Percentiles rank a stretch among this genome's conserved stretches.
Evolutionary conservation across 2,888 invertebrate species (phyloP).

Genomic region (Dascillus cervinus): DNA sequence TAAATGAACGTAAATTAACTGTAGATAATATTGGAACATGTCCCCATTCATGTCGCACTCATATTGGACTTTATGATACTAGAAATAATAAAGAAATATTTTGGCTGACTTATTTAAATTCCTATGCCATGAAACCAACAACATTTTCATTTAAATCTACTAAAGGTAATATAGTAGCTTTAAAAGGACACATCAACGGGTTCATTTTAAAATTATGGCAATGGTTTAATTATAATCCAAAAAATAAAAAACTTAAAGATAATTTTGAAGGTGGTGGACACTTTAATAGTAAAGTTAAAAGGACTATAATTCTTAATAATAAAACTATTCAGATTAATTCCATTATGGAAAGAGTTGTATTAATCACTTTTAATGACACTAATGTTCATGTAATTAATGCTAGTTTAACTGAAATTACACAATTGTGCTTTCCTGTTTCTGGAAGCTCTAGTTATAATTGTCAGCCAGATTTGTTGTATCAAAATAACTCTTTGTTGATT

Average conservation of each 20-base stretch:
- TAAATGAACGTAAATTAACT: slow-evolving; percentile 57
- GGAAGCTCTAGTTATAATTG: slow-evolving; percentile 44
- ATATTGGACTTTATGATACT: slow-evolving; percentile 50
- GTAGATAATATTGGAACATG: slow-evolving; percentile 66
- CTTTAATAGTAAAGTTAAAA: slow-evolving; percentile 8
- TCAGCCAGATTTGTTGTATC: slow-evolving; percentile 67
- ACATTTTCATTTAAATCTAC: slow-evolving; percentile 53
- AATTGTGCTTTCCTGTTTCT: slow-evolving; percentile 54
- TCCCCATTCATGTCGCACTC: slow-evolving; percentile 60
- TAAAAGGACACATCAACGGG: slow-evolving; percentile 55
- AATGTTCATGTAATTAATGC: slow-evolving; percentile 69
- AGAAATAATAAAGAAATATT: slow-evolving; percentile 41
- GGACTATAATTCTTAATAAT: slow-evolving; percentile 9
- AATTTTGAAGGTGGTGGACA: slow-evolving; percentile 1
- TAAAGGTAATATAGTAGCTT: slow-evolving; percentile 28
- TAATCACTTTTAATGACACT: slow-evolving; percentile 69
- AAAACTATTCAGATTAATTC: slow-evolving; percentile 12
- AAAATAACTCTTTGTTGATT: slow-evolving; percentile 64
- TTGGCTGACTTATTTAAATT: slow-evolving; percentile 54
- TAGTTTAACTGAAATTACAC: slow-evolving; percentile 68
- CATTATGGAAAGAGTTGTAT: slow-evolving; percentile 57
- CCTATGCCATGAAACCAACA: slow-evolving; percentile 66
- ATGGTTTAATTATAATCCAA: slow-evolving; percentile 48
- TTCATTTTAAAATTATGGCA: slow-evolving; percentile 80
- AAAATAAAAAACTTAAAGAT: slow-evolving; percentile 2